Evolutionary conservation across 2,797 vertebrate genomes (phyloP), one percentile per base, ranked within the genome.

Genomic region (Molothrus aeneus): DNA sequence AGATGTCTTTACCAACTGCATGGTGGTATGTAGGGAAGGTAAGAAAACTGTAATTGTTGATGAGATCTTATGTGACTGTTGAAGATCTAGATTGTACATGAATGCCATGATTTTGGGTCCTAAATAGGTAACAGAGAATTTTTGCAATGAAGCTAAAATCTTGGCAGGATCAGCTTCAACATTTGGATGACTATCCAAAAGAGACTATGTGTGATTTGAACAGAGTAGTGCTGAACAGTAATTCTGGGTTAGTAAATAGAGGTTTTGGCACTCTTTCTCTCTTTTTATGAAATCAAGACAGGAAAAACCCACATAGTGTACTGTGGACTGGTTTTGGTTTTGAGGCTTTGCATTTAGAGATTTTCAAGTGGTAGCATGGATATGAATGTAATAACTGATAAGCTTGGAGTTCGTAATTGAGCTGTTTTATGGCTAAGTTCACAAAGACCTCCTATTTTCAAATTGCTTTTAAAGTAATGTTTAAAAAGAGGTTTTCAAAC

Each of bases 161-260:
- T 95, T 60, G 36, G 3, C 12, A 63, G 59, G 43, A 69, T 5
- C 38, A 47, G 3, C 10, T 69, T 92, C 57, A 74, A 56, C 1
- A n/a, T 40, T 77, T 6, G 13, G 13, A 57, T 64, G 14, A 63
- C 25, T 20, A 22, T 42, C 8, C 5, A 36, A 63, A 84, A 78
- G 14, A 22, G 18, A 38, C 9, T 19, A 4, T 21, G 9, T 0
- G 0, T 73, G 45, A 68, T 66, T 72, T 87, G 17, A 82, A 18
- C 15, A 61, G 11, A 59, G 6, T 22, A 65, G 11, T 7, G 60
- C 24, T 69, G n/a, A 92, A 47, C 29, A 70, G 20, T 63, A 65
- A 14, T 73, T 84, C 45, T 85, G 29, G 4, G 7, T n/a, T 74
- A 36, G 24, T 38, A 59, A 40, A n/a, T 40, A n/a, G 7, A 34